These are phyloP conservation scores for Eupithecia subfuscata DNA, from an alignment of 2,888 invertebrate genomes.

Conservation along the genomic window DNA sequence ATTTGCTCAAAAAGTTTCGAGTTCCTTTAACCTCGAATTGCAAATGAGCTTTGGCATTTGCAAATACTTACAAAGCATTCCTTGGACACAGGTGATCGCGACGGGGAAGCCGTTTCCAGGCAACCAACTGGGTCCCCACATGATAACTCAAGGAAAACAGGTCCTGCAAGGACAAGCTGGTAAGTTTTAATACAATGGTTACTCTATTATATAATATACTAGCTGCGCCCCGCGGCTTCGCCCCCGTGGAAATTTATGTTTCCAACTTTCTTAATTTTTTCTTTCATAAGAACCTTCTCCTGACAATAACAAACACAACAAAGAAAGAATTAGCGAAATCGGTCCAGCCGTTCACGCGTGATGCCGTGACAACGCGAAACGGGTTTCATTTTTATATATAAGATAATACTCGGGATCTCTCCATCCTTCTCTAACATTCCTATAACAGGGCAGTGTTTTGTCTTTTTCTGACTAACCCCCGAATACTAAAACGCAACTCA, in stretches of 20 bases:
- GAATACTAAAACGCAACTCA: too few relatives aligned
- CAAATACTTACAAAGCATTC: slow-evolving; percentile 12
- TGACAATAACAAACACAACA: too few relatives aligned
- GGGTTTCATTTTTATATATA: too few relatives aligned
- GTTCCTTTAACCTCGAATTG: neutral
- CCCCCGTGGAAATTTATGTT: too few relatives aligned
- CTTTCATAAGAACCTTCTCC: too few relatives aligned
- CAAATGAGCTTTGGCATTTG: slow-evolving; percentile 15
- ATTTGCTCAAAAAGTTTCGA: neutral
- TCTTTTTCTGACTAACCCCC: neutral
- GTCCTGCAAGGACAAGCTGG: slow-evolving; percentile 87
- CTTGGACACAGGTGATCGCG: slow-evolving; percentile 87
- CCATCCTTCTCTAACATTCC: neutral
- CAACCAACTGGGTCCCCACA: slow-evolving; percentile 90
- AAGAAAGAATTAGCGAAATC: too few relatives aligned
- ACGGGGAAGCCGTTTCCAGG: slow-evolving; percentile 93
- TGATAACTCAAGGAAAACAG: slow-evolving; percentile 91
- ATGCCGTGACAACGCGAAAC: too few relatives aligned
- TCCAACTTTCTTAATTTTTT: too few relatives aligned
- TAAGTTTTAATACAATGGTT: slow-evolving; percentile 56
- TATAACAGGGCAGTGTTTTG: neutral
- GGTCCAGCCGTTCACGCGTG: too few relatives aligned
- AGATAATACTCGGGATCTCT: neutral
- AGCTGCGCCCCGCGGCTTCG: too few relatives aligned
- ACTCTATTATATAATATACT: too few relatives aligned